Conservation (phyloP, 2,888 invertebrate species). For the Yponomeuta evonymella region DNA sequence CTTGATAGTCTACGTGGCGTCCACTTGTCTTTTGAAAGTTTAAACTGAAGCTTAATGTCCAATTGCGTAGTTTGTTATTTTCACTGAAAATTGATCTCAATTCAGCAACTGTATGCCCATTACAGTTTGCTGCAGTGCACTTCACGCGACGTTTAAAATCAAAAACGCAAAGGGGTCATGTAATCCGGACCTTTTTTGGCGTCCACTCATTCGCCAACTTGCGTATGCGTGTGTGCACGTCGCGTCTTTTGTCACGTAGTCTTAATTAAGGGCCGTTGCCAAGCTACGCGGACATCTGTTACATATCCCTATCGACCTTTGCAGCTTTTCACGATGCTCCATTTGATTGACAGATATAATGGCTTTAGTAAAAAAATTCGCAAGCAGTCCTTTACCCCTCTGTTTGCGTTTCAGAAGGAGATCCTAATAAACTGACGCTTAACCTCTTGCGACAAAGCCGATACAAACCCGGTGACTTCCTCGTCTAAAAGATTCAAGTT, state of each 20-base stretch:
- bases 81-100: not conserved
- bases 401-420: slow-evolving; percentile 68
- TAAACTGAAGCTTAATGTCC: not conserved
- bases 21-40: not conserved
- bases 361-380: not conserved
- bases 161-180: slow-evolving; percentile 74
- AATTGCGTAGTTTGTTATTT: not conserved
- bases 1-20: not conserved
- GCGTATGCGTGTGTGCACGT: slow-evolving; percentile 69
- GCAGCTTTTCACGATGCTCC: slow-evolving; percentile 24
- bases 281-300: slow-evolving; percentile 57
- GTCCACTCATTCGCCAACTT: slow-evolving; percentile 25
- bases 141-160: slow-evolving; percentile 72
- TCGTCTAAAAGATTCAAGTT: slow-evolving; percentile 58
- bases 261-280: slow-evolving; percentile 71
- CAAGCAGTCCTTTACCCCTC: slow-evolving; percentile 44
- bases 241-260: slow-evolving; percentile 77
- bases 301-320: slow-evolving; percentile 62
- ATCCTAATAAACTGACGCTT: slow-evolving; percentile 74
- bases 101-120: not conserved
- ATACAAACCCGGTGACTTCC: slow-evolving; percentile 75
- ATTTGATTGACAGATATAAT: slow-evolving; percentile 13
- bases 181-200: slow-evolving; percentile 73
- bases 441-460: slow-evolving; percentile 73
- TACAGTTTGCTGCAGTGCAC: slow-evolving; percentile 37